These are phyloP conservation scores for Microtus oregoni DNA, from an alignment of 2,113 vertebrate species.

Conservation along the genomic window DNA sequence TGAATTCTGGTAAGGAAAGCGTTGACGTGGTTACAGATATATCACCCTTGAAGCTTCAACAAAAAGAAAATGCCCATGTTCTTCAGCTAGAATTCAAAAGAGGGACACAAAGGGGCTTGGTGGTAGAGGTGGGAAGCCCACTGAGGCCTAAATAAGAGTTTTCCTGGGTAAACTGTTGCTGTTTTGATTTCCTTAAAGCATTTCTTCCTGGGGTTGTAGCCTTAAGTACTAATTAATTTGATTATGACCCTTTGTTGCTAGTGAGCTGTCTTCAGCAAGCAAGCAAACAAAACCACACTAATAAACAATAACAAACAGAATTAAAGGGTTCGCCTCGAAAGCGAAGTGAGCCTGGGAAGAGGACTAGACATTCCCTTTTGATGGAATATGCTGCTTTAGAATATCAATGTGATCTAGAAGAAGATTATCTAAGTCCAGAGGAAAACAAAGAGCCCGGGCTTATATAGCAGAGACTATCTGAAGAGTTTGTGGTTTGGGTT, in stretches of 20 bases:
- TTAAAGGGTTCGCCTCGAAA: not conserved
- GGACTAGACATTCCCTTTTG: not conserved
- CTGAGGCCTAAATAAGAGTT: not conserved
- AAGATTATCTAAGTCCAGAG: not conserved
- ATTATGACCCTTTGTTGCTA: not conserved
- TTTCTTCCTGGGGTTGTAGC: conserved; percentile 23
- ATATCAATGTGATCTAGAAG: not conserved
- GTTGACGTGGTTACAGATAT: not conserved
- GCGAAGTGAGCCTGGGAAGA: not conserved
- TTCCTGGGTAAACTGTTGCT: not conserved
- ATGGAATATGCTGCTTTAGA: not conserved
- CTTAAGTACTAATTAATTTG: conserved; percentile 7
- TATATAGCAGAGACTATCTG: not conserved
- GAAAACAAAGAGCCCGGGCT: not conserved
- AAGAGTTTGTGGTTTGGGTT: not conserved
- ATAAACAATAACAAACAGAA: not conserved
- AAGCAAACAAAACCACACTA: not conserved
- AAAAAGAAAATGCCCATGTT: not conserved
- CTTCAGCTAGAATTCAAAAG: conserved; percentile 38
- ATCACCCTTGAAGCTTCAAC: not conserved
- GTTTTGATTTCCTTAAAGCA: conserved; percentile 58
- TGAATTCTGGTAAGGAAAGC: conserved; percentile 15
- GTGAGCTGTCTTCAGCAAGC: conserved; percentile 14
- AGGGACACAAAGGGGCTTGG: not conserved
- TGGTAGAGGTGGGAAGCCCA: not conserved